Evolutionary conservation across 2,797 vertebrate genomes (phyloP), one percentile per base, ranked within the genome.

Genomic region (Avahi laniger): DNA sequence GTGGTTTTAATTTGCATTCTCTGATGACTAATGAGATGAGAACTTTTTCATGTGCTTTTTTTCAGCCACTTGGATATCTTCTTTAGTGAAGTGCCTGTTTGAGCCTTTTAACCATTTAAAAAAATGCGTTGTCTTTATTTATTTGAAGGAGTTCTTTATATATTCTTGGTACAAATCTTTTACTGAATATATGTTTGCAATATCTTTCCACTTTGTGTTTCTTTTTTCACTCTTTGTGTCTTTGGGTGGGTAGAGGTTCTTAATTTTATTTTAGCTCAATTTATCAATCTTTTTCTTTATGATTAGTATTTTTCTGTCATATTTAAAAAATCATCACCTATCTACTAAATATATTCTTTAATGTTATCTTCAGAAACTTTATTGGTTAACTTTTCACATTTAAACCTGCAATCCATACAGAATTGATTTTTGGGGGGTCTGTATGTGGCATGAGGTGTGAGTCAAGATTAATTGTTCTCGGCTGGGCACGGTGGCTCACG

Each of bases 61-160:
- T 48, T 5, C 22, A 69, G 54, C 15, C n/a, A 50, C 78, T 89
- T 95, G 30, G 14, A 48, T 82, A 46, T 65, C 10, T 4, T 81
- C 14, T 89, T 75, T 91, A 76, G 46, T 81, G 69, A 96, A 92
- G 84, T 63, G 30, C 46, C 72, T 61, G 22, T 93, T 92, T 57
- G 57, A 63, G 35, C 46, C 41, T 72, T 90, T 91, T 41, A 28
- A 46, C 3, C 18, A 30, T 82, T 94, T 48, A 78, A 90, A 81
- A 41, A 80, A 65, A 35, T 63, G 15, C 10, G 2, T 35, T 88
- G 18, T 54, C 28, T 59, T 80, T 33, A 15, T 28, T 65, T 50
- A 69, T 80, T 67, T 18, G 57, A 89, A 85, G 38, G n/a, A 50
- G 7, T 94, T 81, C 33, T 79, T 81, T 24, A 28, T 50, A 11